Evolutionary conservation across 2,797 vertebrate species (phyloP).

Genomic region (Eurystomus glaucurus): DNA sequence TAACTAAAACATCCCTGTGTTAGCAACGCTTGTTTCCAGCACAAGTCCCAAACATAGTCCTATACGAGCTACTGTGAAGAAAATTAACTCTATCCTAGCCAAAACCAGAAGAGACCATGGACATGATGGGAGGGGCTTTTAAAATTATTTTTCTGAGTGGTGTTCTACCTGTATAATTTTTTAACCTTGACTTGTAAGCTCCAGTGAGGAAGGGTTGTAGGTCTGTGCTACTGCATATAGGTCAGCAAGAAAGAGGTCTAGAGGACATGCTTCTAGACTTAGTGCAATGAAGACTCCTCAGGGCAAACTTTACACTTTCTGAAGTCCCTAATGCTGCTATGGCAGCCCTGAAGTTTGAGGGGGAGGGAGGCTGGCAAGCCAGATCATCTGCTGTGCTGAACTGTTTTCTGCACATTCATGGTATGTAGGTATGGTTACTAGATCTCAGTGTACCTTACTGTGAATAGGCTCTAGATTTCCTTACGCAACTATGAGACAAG

Average conservation of each 20-base stretch:
- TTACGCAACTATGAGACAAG: neutral
- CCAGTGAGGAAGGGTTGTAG: neutral
- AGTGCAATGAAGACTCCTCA: neutral
- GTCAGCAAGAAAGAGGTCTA: neutral
- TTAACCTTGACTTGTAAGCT: neutral
- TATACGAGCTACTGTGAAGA: neutral
- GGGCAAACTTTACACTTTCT: neutral
- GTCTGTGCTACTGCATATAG: neutral
- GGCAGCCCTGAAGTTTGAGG: neutral
- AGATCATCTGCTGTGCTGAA: neutral
- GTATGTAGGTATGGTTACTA: neutral
- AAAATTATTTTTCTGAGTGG: neutral
- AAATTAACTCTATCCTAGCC: neutral
- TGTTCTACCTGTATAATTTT: neutral
- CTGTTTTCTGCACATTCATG: neutral
- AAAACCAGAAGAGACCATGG: neutral
- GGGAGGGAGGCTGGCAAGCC: neutral
- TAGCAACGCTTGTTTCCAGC: neutral
- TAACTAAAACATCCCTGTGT: neutral
- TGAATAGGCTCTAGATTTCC: neutral
- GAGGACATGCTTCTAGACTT: neutral
- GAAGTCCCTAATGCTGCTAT: neutral
- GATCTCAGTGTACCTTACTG: neutral
- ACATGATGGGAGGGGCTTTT: neutral
- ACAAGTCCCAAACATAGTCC: neutral